These are phyloP conservation scores for Eretmochelys imbricata DNA, from an alignment of 2,113 vertebrate genomes.

Conservation along the genomic window DNA sequence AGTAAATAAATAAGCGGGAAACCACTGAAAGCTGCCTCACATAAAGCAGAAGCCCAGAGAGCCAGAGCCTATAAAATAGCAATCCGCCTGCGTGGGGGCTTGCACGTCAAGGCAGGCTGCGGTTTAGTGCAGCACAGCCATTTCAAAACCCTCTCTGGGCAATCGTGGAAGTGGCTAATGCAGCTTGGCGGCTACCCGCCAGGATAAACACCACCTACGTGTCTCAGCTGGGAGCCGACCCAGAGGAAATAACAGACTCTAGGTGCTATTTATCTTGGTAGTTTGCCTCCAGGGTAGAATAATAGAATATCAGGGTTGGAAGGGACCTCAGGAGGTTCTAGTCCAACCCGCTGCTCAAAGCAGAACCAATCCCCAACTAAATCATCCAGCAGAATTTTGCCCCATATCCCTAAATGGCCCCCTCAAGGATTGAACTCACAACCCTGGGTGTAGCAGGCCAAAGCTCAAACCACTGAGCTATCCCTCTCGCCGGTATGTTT, in stretches of 20 bases:
- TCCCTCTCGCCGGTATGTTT: too few species aligned
- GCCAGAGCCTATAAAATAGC: background rate
- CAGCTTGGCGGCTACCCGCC: background rate
- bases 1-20: background rate
- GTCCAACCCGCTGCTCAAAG: too few species aligned
- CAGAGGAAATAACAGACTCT: fast-evolving
- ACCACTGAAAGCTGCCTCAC: background rate
- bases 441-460: too few species aligned
- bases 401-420: too few species aligned
- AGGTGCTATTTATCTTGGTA: background rate
- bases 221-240: background rate
- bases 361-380: too few species aligned
- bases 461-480: too few species aligned
- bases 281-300: background rate
- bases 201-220: background rate
- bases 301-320: too few species aligned
- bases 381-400: too few species aligned
- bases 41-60: fast-evolving
- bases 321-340: too few species aligned
- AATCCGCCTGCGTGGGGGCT: background rate
- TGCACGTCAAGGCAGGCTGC: background rate
- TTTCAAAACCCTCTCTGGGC: background rate
- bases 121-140: background rate
- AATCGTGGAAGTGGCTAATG: background rate
- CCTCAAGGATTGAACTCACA: too few species aligned